phyloP scores from a whole-genome alignment of 2,888 invertebrate species.

The Campoplex capitator region DNA sequence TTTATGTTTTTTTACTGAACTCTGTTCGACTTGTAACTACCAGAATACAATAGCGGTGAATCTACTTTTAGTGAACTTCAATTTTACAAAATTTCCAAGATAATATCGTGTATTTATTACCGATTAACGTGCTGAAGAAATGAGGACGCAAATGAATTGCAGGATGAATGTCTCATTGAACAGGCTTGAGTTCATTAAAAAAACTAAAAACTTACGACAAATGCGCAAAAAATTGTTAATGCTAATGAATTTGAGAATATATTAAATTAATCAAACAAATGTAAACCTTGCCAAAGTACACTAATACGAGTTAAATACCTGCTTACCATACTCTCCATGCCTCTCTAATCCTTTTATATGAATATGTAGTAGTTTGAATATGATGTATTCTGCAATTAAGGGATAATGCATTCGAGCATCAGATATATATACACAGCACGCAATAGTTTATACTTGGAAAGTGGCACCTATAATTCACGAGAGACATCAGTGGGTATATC shows the following conservation, averaged over 20 bases:
- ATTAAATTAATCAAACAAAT: not conserved
- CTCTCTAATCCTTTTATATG: conserved; percentile 3
- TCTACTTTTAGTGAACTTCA: too few relatives aligned
- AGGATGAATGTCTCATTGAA: too few relatives aligned
- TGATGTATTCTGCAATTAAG: conserved; percentile 36
- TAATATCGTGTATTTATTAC: too few relatives aligned
- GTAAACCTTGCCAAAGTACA: not conserved
- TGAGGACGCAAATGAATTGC: too few relatives aligned
- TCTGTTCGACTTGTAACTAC: too few relatives aligned
- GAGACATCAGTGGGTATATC: conserved; percentile 55
- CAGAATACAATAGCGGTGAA: too few relatives aligned
- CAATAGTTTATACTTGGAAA: conserved; percentile 54
- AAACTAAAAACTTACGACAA: not conserved
- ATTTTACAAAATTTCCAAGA: too few relatives aligned
- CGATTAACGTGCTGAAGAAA: too few relatives aligned
- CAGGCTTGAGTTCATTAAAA: not conserved
- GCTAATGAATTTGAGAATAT: not conserved
- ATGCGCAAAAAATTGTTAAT: not conserved
- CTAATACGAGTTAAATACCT: conserved; percentile 7
- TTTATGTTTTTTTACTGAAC: too few relatives aligned
- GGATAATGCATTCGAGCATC: conserved; percentile 38
- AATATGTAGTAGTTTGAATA: conserved; percentile 41
- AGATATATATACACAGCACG: conserved; percentile 25
- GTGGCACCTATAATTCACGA: conserved; percentile 56
- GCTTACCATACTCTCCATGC: not conserved